Conservation (phyloP, 2,888 invertebrate genomes). For the Drosophila mayaguana region DNA sequence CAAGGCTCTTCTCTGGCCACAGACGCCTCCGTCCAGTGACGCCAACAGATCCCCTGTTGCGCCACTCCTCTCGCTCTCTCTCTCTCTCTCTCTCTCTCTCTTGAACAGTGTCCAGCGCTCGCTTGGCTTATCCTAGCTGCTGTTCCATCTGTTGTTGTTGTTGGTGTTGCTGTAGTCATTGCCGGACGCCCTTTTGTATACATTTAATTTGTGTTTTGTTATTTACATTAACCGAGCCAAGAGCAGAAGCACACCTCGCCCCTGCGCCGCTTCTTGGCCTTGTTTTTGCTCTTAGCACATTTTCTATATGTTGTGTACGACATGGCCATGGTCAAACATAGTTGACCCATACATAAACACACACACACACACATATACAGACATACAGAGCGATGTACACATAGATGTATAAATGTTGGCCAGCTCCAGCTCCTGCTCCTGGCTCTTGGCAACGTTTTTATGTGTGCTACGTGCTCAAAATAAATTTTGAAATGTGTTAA, state of each 20-base stretch:
- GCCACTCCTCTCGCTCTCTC: neutral
- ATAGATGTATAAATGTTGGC: slow-evolving; percentile 46
- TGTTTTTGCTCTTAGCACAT: slow-evolving; percentile 68
- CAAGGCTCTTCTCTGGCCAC: slow-evolving; percentile 61
- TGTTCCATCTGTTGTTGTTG: slow-evolving; percentile 31
- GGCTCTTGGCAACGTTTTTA: slow-evolving; percentile 61
- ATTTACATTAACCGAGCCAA: slow-evolving; percentile 82
- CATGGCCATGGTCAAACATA: slow-evolving; percentile 61
- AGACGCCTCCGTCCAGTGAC: slow-evolving; percentile 65
- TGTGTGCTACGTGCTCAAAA: slow-evolving; percentile 82
- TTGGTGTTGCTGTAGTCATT: slow-evolving; percentile 38
- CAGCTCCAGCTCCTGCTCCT: slow-evolving; percentile 26
- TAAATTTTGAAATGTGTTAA: slow-evolving; percentile 83
- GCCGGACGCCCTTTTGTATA: slow-evolving; percentile 72
- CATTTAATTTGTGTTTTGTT: slow-evolving; percentile 84
- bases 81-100: neutral
- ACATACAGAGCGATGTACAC: slow-evolving; percentile 11
- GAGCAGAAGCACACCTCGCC: slow-evolving; percentile 28
- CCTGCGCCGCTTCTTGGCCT: slow-evolving; percentile 14
- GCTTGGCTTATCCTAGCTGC: slow-evolving; percentile 75
- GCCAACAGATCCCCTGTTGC: slow-evolving; percentile 32
- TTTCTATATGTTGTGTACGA: slow-evolving; percentile 53
- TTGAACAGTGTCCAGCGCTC: slow-evolving; percentile 15
- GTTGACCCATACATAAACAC: slow-evolving; percentile 50
- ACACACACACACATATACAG: slow-evolving; percentile 9